A percentile compares a stretch with the other conserved stretches of the same genome.
Conservation (phyloP, 2,888 invertebrate genomes). For the Sicus ferrugineus region DNA sequence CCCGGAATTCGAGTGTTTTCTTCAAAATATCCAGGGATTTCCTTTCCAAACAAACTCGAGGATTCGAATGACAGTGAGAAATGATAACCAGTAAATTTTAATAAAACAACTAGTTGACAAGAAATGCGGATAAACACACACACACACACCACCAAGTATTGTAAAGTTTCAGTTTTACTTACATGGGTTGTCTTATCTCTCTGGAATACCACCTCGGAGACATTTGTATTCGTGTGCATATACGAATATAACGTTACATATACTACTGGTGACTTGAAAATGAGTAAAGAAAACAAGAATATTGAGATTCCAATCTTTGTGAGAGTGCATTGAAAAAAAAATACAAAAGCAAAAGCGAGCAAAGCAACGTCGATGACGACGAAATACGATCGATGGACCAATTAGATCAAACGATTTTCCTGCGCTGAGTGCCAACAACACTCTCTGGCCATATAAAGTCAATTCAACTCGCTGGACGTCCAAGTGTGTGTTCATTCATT, state of each 20-base stretch:
- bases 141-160: neutral
- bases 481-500: conserved; percentile 59
- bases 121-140: conserved; percentile 38
- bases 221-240: neutral
- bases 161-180: conserved; percentile 1
- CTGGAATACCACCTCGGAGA: neutral
- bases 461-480: conserved; percentile 47
- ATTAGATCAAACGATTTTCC: conserved; percentile 57
- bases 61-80: conserved; percentile 33
- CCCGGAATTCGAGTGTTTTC: conserved; percentile 50
- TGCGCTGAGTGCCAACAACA: conserved; percentile 53
- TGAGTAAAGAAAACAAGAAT: conserved; percentile 27
- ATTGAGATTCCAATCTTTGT: conserved; percentile 33
- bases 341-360: conserved; percentile 33
- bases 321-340: conserved; percentile 26
- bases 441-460: conserved; percentile 51
- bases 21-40: conserved; percentile 14
- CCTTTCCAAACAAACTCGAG: conserved; percentile 29
- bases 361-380: conserved; percentile 36
- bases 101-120: conserved; percentile 43
- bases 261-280: conserved; percentile 19
- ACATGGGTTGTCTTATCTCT: too few relatives aligned
- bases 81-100: conserved; percentile 43
- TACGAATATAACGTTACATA: neutral
- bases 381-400: conserved; percentile 54